A percentile compares a stretch with the other conserved stretches of the same genome.
Conservation (phyloP, 2,888 invertebrate genomes). For the Yponomeuta evonymella region DNA sequence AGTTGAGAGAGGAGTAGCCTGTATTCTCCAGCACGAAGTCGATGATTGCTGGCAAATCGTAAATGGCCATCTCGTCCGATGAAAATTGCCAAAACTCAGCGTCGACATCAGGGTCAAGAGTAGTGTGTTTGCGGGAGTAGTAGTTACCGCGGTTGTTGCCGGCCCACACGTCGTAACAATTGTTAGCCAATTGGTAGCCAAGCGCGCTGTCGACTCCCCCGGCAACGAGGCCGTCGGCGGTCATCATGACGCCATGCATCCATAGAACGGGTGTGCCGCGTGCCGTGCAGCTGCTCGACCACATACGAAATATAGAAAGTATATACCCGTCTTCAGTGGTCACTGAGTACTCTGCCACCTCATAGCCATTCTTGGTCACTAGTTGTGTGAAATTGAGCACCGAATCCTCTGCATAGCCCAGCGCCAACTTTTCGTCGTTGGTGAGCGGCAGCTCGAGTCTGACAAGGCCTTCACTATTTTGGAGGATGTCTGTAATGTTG, state of each 20-base stretch:
- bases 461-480: constrained; percentile 43
- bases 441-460: constrained; percentile 83
- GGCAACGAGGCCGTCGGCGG: constrained; percentile 13
- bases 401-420: constrained; percentile 59
- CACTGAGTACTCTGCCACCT: constrained; percentile 5
- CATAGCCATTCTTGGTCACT: neutral
- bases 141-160: constrained; percentile 83
- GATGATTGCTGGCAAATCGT: constrained; percentile 85
- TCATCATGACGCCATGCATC: constrained; percentile 13
- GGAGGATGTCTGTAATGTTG: constrained; percentile 11
- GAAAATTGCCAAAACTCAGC: constrained; percentile 77
- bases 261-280: constrained; percentile 10
- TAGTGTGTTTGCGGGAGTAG: constrained; percentile 75
- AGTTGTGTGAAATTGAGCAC: constrained; percentile 3
- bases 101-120: constrained; percentile 49
- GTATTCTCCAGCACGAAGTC: constrained; percentile 58
- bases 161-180: constrained; percentile 82
- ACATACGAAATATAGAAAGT: constrained; percentile 9
- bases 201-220: constrained; percentile 6
- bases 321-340: constrained; percentile 15
- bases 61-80: constrained; percentile 86
- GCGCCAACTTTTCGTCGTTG: constrained; percentile 80
- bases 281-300: neutral
- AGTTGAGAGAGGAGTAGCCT: constrained; percentile 45
- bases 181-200: constrained; percentile 71